Evolutionary conservation across 2,113 vertebrate genomes (phyloP).

Genomic region (Leptodactylus fuscus): DNA sequence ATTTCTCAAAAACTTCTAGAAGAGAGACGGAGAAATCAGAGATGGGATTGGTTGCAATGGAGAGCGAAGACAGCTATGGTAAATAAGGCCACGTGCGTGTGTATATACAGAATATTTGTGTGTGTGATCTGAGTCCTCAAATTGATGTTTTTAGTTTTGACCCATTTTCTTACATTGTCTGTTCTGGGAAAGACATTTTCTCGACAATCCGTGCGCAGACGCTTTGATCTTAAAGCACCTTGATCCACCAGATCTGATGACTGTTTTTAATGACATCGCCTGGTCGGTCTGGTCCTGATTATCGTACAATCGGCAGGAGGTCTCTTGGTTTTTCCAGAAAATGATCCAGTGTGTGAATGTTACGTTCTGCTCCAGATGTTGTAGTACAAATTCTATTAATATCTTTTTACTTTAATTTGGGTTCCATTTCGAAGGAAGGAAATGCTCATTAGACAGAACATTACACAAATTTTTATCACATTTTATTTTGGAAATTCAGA

Average conservation of each 20-base stretch:
- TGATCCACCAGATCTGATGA: conserved; percentile 61
- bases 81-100: no score
- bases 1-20: no score
- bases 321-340: conserved; percentile 27
- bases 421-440: background rate
- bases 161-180: conserved; percentile 23
- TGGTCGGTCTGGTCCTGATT: conserved; percentile 64
- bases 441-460: background rate
- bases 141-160: background rate
- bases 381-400: conserved; percentile 7
- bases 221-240: conserved; percentile 54
- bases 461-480: background rate
- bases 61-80: no score
- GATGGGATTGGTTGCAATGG: no score
- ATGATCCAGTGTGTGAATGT: conserved; percentile 32
- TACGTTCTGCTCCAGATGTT: conserved; percentile 33
- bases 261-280: conserved; percentile 67
- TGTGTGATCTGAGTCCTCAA: conserved; percentile 1
- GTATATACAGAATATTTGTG: no score
- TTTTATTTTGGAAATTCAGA: background rate
- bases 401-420: conserved; percentile 26
- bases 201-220: conserved; percentile 24
- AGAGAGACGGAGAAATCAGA: no score
- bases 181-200: conserved; percentile 37
- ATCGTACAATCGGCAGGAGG: conserved; percentile 45